A percentile compares a stretch with the other conserved stretches of the same genome.
Evolutionary conservation across 1,140 invertebrate genomes (phyloP).

Genomic region (Asobara japonica): DNA sequence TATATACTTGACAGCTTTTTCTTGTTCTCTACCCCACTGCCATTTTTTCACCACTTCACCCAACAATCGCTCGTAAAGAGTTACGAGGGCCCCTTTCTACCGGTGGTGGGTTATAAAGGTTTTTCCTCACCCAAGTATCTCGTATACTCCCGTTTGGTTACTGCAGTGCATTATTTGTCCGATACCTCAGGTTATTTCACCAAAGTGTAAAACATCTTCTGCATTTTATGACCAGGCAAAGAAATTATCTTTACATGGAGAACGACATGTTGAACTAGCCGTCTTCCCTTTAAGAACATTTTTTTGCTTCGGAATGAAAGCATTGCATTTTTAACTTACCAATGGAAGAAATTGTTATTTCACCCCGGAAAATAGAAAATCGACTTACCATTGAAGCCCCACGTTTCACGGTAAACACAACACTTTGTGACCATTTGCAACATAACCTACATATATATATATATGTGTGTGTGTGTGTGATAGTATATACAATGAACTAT

Average conservation of each 20-base stretch:
- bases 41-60: slow-evolving; percentile 18
- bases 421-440: too few relatives aligned
- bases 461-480: too few relatives aligned
- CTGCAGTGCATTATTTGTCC: slow-evolving; percentile 1
- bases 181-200: background rate
- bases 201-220: background rate
- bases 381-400: too few relatives aligned
- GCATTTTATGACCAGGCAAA: background rate
- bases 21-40: background rate
- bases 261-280: background rate
- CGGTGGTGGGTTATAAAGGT: background rate
- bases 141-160: background rate
- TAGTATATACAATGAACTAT: too few relatives aligned
- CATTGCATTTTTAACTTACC: background rate
- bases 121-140: slow-evolving; percentile 10
- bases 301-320: background rate
- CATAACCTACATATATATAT: too few relatives aligned
- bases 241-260: background rate
- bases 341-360: too few relatives aligned
- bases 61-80: slow-evolving; percentile 27
- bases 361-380: too few relatives aligned
- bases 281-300: background rate
- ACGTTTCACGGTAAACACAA: too few relatives aligned
- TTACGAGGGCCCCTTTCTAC: slow-evolving; percentile 13
- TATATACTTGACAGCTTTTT: slow-evolving; percentile 1